These are phyloP conservation scores for Triplophysa siluroides DNA, from an alignment of 2,113 vertebrate genomes.

Conservation along the genomic window DNA sequence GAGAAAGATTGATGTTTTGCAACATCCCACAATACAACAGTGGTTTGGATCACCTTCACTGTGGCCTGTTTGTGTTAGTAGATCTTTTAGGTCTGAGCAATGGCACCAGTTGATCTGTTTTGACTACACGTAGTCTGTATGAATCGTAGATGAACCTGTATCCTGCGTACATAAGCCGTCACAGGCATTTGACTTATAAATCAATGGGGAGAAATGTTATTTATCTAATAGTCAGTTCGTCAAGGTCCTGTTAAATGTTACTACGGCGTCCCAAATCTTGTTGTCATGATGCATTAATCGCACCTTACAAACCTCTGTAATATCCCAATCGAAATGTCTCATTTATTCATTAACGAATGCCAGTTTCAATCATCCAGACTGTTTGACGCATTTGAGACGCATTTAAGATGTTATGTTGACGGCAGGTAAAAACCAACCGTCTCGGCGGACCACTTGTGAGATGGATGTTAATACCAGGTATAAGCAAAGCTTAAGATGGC, in stretches of 20 bases:
- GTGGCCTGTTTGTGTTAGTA: neutral
- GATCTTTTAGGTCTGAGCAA: neutral
- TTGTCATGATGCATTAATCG: neutral
- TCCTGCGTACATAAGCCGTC: conserved; percentile 19
- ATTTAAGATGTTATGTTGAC: neutral
- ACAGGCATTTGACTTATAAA: conserved; percentile 17
- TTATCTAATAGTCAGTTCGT: neutral
- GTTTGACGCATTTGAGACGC: neutral
- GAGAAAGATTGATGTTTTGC: conserved; percentile 17
- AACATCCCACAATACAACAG: neutral
- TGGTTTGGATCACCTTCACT: conserved; percentile 16
- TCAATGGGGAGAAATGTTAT: conserved; percentile 2
- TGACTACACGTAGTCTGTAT: neutral
- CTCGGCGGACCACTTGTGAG: neutral
- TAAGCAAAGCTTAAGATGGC: neutral
- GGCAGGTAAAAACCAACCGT: neutral
- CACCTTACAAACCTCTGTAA: neutral
- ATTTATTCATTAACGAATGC: neutral
- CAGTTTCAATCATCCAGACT: too few relatives aligned
- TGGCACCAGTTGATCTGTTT: neutral
- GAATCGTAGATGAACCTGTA: conserved; percentile 24
- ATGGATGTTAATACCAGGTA: neutral
- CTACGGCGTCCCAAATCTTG: neutral
- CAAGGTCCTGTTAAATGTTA: neutral
- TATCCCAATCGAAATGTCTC: neutral